Evolutionary conservation across 2,113 vertebrate genomes (phyloP).

Genomic region (Pongo pygmaeus): DNA sequence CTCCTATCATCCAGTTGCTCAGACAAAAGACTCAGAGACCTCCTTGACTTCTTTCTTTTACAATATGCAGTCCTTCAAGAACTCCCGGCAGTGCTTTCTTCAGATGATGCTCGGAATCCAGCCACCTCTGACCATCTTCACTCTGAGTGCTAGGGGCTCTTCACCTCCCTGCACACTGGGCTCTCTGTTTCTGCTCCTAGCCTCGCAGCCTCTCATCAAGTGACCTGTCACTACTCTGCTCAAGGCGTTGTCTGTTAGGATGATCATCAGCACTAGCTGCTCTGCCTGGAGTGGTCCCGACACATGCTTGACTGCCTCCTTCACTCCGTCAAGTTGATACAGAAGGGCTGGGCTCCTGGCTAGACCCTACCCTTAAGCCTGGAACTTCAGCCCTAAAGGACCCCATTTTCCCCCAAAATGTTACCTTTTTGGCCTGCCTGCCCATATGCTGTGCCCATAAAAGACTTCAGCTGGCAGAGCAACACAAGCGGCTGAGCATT

Average conservation of each 20-base stretch:
- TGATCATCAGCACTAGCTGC: neutral
- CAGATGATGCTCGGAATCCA: neutral
- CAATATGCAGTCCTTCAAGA: neutral
- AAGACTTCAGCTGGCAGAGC: too few relatives aligned
- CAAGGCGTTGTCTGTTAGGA: neutral
- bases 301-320: neutral
- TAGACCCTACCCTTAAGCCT: too few relatives aligned
- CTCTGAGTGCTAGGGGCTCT: neutral
- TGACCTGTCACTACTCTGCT: neutral
- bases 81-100: neutral
- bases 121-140: neutral
- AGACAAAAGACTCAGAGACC: neutral
- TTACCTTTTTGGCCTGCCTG: too few relatives aligned
- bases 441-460: too few relatives aligned
- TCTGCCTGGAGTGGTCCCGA: neutral
- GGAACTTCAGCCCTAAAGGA: too few relatives aligned
- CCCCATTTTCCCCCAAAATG: too few relatives aligned
- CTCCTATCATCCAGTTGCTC: neutral
- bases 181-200: neutral
- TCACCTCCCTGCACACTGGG: too few relatives aligned
- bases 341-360: too few relatives aligned
- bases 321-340: neutral
- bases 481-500: too few relatives aligned
- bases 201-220: neutral
- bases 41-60: neutral